Percentiles rank a stretch among this genome's conserved stretches.
phyloP scores from a whole-genome alignment of 2,113 vertebrate species.

The Apteryx mantelli region DNA sequence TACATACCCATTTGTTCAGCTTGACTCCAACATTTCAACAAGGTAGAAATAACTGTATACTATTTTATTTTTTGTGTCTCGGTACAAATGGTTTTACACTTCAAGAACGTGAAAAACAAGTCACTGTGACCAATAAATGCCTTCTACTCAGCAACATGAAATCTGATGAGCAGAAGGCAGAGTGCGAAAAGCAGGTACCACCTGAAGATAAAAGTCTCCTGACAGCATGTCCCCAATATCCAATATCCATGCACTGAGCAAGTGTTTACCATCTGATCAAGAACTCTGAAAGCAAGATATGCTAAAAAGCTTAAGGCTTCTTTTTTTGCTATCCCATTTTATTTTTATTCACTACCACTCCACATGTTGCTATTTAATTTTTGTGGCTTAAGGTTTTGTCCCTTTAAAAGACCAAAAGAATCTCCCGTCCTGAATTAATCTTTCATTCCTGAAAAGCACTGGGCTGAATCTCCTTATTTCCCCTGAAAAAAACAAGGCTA shows the following conservation, averaged over 20 bases:
- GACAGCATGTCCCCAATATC: neutral
- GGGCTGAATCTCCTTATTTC: constrained; percentile 6
- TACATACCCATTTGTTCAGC: neutral
- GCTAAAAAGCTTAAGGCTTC: neutral
- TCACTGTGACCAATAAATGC: neutral
- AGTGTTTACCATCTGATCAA: neutral
- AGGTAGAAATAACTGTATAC: neutral
- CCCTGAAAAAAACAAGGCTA: neutral
- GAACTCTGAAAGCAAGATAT: neutral
- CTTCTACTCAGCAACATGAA: neutral
- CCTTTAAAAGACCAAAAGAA: neutral
- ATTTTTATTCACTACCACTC: constrained; percentile 1
- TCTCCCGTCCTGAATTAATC: neutral
- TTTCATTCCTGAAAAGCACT: constrained; percentile 30
- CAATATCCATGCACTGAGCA: neutral
- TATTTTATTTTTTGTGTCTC: neutral
- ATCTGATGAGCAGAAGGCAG: neutral
- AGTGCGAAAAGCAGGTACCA: neutral
- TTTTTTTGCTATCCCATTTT: neutral
- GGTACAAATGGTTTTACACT: neutral
- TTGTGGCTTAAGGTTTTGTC: neutral
- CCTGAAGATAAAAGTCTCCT: neutral
- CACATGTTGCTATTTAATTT: constrained; percentile 11
- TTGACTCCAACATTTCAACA: neutral
- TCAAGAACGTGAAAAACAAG: neutral